Evolutionary conservation across 1,140 invertebrate genomes (phyloP).

Genomic region (Brachionus angularis): DNA sequence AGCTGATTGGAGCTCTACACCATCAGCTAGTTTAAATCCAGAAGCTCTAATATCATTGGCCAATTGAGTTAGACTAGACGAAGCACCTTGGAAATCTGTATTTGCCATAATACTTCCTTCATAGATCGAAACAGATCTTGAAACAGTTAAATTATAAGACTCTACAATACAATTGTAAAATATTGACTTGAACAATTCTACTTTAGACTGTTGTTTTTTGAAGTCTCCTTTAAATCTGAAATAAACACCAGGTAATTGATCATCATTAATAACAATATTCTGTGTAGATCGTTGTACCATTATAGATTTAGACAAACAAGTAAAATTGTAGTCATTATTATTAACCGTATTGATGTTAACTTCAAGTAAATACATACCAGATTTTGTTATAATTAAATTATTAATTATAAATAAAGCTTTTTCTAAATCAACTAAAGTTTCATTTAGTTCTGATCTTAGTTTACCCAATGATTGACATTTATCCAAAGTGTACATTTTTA

Average conservation of each 20-base stretch:
- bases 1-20: no score
- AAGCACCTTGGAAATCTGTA: not conserved
- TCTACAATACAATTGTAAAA: not conserved
- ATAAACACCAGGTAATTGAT: not conserved
- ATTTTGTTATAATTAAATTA: slow-evolving; percentile 27
- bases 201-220: not conserved
- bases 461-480: not conserved
- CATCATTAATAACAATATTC: not conserved
- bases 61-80: not conserved
- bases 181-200: not conserved
- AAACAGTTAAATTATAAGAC: not conserved
- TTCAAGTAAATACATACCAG: slow-evolving; percentile 13
- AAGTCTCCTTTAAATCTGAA: slow-evolving; percentile 25
- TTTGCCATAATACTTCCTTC: slow-evolving; percentile 10
- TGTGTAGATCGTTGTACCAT: not conserved
- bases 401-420: not conserved
- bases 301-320: slow-evolving; percentile 3
- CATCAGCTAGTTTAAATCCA: not conserved
- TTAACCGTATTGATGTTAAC: not conserved
- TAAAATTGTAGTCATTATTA: not conserved
- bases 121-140: not conserved
- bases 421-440: not conserved
- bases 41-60: not conserved
- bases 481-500: not conserved
- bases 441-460: not conserved